Base-by-base conservation (phyloP, 2,888 invertebrate species). In the Axea sp. region DNA sequence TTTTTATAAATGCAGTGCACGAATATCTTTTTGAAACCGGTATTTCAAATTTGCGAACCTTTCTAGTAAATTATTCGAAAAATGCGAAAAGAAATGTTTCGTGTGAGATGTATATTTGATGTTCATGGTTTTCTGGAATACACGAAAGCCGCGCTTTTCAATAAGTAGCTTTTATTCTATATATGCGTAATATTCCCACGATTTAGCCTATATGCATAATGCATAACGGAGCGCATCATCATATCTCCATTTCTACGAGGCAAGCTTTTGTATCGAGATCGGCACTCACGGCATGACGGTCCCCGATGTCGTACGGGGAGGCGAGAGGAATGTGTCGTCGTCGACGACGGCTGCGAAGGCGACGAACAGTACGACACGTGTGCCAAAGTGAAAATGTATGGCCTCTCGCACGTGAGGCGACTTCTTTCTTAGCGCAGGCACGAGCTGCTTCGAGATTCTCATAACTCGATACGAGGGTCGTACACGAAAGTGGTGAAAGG, bases 301-400 rank as follows among this genome's bases (percentile, higher is more conserved):
- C 45, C 33, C 24, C 53, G 60, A 24, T 39, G 69, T 49, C 51
- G 30, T n/a, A 11, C 11, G 45, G 31, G 31, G 47, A 49, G 39
- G n/a, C n/a, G n/a, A n/a, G 43, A 64, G 68, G 51, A 69, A 57
- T 49, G 72, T 73, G 73, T 75, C 60, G 76, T 60, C 31, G 65
- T 41, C 65, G 62, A 78, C 76, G 78, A 78, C 76, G 78, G 80
- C 80, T 81, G 80, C 77, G 71, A 82, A 82, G 74, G 80, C 77
- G 82, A 80, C 79, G 81, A 82, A 80, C 80, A 81, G 80, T 81
- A 84, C 84, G 81, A 83, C 87, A 87, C 83, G 84, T 87, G 87
- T 82, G 86, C 84, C 83, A 86, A 87, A 87, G 87, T 86, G 87
- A 87, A 87, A 87, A 87, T 84, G 83, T 87, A 87, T 86, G 78